A percentile compares a stretch with the other conserved stretches of the same genome.
Evolutionary conservation across 2,797 vertebrate species (phyloP).

Genomic region (Myotis planiceps): DNA sequence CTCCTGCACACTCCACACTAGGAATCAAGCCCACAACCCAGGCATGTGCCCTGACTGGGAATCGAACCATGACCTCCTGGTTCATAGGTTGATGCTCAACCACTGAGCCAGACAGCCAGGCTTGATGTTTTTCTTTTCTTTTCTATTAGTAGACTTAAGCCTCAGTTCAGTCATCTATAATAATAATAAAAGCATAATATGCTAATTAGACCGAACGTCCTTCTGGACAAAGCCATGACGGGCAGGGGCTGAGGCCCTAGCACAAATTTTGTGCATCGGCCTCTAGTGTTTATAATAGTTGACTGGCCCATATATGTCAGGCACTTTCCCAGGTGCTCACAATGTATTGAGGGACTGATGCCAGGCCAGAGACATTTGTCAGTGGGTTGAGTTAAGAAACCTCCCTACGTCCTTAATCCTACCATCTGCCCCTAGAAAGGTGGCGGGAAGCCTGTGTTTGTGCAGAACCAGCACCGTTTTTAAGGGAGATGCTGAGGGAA

Average conservation of each 20-base stretch:
- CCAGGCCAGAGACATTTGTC: not conserved
- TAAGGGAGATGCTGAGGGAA: not conserved
- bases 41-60: too few species aligned
- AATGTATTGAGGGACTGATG: not conserved
- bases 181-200: too few species aligned
- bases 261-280: too few species aligned
- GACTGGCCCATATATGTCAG: not conserved
- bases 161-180: not conserved
- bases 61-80: too few species aligned
- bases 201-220: too few species aligned
- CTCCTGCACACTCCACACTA: too few species aligned
- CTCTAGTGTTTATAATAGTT: not conserved
- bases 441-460: not conserved
- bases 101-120: too few species aligned
- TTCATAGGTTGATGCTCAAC: too few species aligned
- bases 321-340: not conserved
- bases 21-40: too few species aligned
- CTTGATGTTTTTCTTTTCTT: constrained; percentile 13
- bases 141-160: not conserved
- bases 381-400: not conserved
- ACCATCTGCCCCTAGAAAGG: not conserved
- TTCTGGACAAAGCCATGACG: too few species aligned
- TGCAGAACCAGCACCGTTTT: not conserved
- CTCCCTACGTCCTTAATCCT: not conserved
- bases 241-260: too few species aligned